These are phyloP conservation scores for Myathropa florea DNA, from an alignment of 2,888 invertebrate species.

Conservation along the genomic window DNA sequence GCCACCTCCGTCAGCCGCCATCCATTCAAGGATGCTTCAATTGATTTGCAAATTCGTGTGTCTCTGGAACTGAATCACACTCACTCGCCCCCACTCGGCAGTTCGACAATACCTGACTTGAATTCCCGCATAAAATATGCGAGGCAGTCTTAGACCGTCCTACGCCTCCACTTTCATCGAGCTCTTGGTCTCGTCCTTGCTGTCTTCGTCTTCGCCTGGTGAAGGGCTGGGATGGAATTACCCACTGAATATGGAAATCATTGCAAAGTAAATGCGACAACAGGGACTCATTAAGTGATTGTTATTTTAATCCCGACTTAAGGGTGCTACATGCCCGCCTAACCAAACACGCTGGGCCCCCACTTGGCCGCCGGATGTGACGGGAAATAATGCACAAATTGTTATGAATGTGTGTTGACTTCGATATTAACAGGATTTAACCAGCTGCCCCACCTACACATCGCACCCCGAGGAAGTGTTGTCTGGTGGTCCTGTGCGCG, in stretches of 20 bases:
- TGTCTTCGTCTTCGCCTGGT: background rate
- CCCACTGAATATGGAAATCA: constrained; percentile 62
- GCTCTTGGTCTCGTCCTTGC: background rate
- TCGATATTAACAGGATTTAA: constrained; percentile 43
- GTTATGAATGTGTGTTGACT: constrained; percentile 43
- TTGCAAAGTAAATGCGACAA: constrained; percentile 63
- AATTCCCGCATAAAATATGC: constrained; percentile 52
- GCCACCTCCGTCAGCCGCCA: background rate
- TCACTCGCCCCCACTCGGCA: background rate
- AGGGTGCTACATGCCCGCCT: constrained; percentile 48
- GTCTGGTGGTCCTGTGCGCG: background rate
- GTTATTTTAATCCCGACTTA: constrained; percentile 62
- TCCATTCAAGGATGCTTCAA: constrained; percentile 23
- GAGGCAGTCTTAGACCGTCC: constrained; percentile 1
- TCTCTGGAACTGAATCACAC: background rate
- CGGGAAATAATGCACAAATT: constrained; percentile 47
- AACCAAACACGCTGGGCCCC: constrained; percentile 33
- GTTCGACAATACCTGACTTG: constrained; percentile 52
- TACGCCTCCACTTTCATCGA: background rate
- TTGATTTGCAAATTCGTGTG: constrained; percentile 64
- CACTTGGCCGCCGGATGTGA: background rate
- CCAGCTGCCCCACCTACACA: background rate
- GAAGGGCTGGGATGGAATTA: constrained; percentile 7
- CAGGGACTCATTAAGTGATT: constrained; percentile 66
- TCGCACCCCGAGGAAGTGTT: background rate